Conservation (phyloP, 2,888 invertebrate genomes). For the Blera fallax region DNA sequence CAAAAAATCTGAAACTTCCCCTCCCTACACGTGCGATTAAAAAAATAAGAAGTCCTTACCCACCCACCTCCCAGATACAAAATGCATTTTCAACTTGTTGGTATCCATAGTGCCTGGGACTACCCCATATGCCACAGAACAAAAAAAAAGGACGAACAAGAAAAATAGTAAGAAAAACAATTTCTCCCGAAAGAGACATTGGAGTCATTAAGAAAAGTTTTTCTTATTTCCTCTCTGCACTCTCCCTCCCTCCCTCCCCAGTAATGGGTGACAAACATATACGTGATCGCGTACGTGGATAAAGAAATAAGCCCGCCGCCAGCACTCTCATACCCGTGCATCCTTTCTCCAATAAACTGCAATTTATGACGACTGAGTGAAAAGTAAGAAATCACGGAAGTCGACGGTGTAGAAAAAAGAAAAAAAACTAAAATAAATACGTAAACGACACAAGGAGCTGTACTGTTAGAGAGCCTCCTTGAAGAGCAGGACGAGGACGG, state of each 20-base stretch:
- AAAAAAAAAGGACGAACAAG: neutral
- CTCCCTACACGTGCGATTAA: neutral
- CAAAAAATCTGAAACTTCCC: neutral
- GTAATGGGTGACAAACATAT: slow-evolving; percentile 61
- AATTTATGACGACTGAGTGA: slow-evolving; percentile 72
- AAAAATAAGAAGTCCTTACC: neutral
- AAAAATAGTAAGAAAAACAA: slow-evolving; percentile 56
- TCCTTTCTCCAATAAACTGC: slow-evolving; percentile 68
- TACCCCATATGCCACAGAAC: slow-evolving; percentile 34
- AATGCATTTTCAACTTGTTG: slow-evolving; percentile 69
- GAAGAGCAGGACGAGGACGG: slow-evolving; percentile 8
- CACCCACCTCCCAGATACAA: slow-evolving; percentile 9
- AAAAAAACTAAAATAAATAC: slow-evolving; percentile 57
- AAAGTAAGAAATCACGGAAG: slow-evolving; percentile 73
- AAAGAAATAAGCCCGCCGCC: slow-evolving; percentile 31
- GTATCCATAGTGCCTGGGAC: slow-evolving; percentile 63
- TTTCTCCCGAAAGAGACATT: slow-evolving; percentile 61
- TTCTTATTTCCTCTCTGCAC: too few species aligned
- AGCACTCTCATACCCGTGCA: slow-evolving; percentile 18
- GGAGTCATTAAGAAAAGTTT: slow-evolving; percentile 70
- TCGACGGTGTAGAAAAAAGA: slow-evolving; percentile 20
- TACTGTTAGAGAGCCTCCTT: slow-evolving; percentile 14
- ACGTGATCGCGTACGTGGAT: slow-evolving; percentile 66
- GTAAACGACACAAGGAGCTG: slow-evolving; percentile 52
- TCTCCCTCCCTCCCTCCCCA: neutral